A percentile compares a stretch with the other conserved stretches of the same genome.
Conservation (phyloP, 2,888 invertebrate genomes). For the Habroteleia sp. region DNA sequence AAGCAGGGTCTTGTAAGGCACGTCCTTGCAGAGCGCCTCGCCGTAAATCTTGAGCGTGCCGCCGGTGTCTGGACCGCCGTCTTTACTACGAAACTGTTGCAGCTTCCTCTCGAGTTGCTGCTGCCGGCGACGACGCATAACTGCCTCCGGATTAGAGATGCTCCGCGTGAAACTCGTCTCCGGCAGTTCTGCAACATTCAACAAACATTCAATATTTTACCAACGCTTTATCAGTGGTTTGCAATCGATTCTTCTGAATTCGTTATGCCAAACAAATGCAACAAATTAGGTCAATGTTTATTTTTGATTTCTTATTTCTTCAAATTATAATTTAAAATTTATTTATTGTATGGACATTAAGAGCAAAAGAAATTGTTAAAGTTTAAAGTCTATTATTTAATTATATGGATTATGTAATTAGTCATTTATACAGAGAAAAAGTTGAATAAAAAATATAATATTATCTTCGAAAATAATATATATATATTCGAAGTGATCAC, state of each 20-base stretch:
- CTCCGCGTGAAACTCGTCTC: slow-evolving; percentile 99
- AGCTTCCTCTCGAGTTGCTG: slow-evolving; percentile 98
- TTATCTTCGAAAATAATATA: too few species aligned
- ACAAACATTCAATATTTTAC: background rate
- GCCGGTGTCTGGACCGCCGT: slow-evolving; percentile 96
- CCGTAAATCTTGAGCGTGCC: slow-evolving; percentile 97
- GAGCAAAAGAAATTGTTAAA: too few species aligned
- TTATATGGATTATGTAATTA: too few species aligned
- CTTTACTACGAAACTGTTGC: slow-evolving; percentile 96
- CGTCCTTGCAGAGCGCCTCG: slow-evolving; percentile 96
- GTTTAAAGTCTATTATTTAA: too few species aligned
- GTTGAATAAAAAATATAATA: too few species aligned
- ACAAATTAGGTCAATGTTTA: background rate
- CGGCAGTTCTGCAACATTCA: slow-evolving; percentile 88
- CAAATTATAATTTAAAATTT: too few species aligned
- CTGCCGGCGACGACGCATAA: slow-evolving; percentile 97
- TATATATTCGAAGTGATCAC: too few species aligned
- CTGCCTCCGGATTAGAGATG: slow-evolving; percentile 99
- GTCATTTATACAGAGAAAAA: too few species aligned
- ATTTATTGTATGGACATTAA: too few species aligned
- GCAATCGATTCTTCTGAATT: background rate
- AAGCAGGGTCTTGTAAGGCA: slow-evolving; percentile 98
- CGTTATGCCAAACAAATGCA: background rate
- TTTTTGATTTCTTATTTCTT: too few species aligned
- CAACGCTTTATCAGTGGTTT: too few species aligned